Conservation (phyloP, 2,113 vertebrate genomes). For the Mustela nigripes region DNA sequence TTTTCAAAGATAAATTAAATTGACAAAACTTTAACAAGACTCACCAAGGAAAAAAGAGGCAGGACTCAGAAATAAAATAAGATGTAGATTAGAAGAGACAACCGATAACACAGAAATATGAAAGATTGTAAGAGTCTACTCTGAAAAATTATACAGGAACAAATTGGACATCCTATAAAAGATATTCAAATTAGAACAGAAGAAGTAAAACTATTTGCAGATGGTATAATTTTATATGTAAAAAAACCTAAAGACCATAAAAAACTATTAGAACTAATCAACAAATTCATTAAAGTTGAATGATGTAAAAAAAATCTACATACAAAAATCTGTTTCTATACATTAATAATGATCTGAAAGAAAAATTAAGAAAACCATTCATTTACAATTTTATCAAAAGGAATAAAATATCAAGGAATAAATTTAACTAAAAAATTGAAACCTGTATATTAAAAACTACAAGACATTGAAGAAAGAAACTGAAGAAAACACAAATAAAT, state of each 20-base stretch:
- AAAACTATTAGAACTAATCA: not conserved
- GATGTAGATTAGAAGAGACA: not conserved
- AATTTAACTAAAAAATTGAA: not conserved
- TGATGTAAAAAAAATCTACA: not conserved
- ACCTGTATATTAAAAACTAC: not conserved
- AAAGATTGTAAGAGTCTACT: not conserved
- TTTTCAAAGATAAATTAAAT: not conserved
- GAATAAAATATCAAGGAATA: not conserved
- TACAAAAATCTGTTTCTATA: not conserved
- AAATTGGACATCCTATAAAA: not conserved
- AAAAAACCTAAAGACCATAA: not conserved
- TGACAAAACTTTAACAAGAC: not conserved
- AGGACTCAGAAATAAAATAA: not conserved
- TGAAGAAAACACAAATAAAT: too few species aligned
- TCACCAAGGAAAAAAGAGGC: not conserved
- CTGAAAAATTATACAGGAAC: not conserved
- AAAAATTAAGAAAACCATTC: slow-evolving; percentile 4
- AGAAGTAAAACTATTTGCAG: not conserved
- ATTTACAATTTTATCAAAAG: not conserved
- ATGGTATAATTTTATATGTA: not conserved
- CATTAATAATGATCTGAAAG: not conserved
- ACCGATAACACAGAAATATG: not conserved
- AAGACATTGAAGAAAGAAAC: not conserved
- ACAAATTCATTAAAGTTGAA: not conserved
- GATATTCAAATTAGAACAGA: not conserved